Evolutionary conservation across 2,113 vertebrate species (phyloP).

Genomic region (Dipodomys ordii): DNA sequence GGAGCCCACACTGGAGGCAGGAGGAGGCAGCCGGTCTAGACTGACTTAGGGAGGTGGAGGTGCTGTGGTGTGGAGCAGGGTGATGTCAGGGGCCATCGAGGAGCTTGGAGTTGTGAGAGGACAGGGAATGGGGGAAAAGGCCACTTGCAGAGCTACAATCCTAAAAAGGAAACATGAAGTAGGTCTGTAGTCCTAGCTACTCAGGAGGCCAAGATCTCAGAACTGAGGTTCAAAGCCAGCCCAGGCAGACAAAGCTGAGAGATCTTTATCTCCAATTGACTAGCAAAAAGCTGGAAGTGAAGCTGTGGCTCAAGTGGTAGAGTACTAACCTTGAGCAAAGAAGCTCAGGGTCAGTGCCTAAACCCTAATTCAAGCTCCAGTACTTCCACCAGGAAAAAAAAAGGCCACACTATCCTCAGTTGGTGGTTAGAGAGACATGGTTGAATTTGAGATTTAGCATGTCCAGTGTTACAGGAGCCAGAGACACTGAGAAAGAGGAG

Average conservation of each 20-base stretch:
- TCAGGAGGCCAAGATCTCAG: too few relatives aligned
- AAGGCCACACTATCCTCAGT: neutral
- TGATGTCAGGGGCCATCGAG: neutral
- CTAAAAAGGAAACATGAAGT: neutral
- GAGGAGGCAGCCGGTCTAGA: neutral
- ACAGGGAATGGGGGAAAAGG: rapidly evolving
- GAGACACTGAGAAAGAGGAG: neutral
- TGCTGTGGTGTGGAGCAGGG: neutral
- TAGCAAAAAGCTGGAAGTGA: too few relatives aligned
- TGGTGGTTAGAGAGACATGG: neutral
- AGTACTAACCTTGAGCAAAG: too few relatives aligned
- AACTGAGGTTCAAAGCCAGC: too few relatives aligned
- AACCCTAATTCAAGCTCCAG: too few relatives aligned
- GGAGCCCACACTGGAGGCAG: neutral
- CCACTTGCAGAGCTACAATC: neutral
- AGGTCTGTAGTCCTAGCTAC: too few relatives aligned
- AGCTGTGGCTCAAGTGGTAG: too few relatives aligned
- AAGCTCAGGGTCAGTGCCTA: too few relatives aligned
- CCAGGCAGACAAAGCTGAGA: too few relatives aligned
- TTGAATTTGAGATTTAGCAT: neutral
- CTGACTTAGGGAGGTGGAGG: neutral
- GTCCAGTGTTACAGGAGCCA: neutral
- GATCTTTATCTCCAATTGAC: too few relatives aligned
- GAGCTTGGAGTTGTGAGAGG: neutral
- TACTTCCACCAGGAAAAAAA: too few relatives aligned